Evolutionary conservation across 2,113 vertebrate genomes (phyloP), one percentile per base, ranked within the genome.

Genomic region (Phalacrocorax brasilianus): DNA sequence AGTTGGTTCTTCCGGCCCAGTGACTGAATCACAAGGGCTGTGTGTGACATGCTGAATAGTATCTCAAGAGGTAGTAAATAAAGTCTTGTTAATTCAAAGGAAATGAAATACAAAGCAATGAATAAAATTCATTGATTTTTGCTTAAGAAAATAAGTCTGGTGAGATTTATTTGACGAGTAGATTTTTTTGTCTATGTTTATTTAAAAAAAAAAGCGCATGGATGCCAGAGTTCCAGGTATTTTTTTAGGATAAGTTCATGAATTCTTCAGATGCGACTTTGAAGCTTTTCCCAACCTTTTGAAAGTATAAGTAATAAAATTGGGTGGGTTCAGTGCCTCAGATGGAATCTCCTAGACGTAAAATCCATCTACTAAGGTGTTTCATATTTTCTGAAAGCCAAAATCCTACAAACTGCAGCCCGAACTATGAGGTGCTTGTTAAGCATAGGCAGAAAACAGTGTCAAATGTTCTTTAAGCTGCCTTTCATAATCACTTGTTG

Each of bases 381-480:
- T 97, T 97, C 96, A 97, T 97, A 97, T 97, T 97, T 85, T 97
- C 82, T 83, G 84, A 91, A 91, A 92, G 95, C 93, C 97, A 96
- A 78, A 86, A 89, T 84, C 55, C 17, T 96, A 93, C 96, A 95
- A 97, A 85, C 88, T 97, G 88, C 97, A 95, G 84, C 87, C 82
- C 17, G 0, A 96, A 88, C 77, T 94, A 80, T 10, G 85, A 91
- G 93, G 85, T 95, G 94, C 94, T 91, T 96, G 91, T 95, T 80
- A 97, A 95, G 86, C 45, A 23, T 88, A 84, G 44, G 91, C 94
- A 96, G 93, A 96, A 89, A 96, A 96, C 91, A 96, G 85, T 91
- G 86, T 95, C 52, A 85, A 97, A 96, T 95, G 88, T 93, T 97
- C 96, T 94, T 91, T 58, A 67, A 87, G 85, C 91, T 94, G 68